Conservation (phyloP, 2,113 vertebrate species). For the Tragelaphus scriptus region DNA sequence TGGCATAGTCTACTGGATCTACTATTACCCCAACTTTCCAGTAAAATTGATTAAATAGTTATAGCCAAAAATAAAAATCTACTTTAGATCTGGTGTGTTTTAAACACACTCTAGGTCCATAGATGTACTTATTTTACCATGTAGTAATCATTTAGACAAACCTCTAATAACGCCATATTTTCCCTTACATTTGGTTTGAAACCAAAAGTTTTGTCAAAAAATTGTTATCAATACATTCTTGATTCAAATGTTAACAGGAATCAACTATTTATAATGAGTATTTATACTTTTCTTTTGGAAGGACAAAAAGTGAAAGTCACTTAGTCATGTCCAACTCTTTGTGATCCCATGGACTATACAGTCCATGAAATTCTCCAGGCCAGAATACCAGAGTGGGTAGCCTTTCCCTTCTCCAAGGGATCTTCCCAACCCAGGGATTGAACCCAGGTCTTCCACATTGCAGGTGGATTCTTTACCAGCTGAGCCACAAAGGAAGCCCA, state of each 20-base stretch:
- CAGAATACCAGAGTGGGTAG: background rate
- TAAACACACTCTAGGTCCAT: background rate
- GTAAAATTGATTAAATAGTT: background rate
- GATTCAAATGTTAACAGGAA: background rate
- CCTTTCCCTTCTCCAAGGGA: background rate
- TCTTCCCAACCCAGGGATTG: background rate
- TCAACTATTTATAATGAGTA: background rate
- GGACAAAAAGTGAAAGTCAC: background rate
- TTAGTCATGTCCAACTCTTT: background rate
- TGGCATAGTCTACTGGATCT: background rate
- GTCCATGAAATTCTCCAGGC: background rate
- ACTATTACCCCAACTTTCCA: background rate
- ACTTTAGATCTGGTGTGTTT: background rate
- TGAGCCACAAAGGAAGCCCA: background rate
- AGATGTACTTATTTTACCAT: background rate
- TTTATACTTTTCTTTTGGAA: background rate
- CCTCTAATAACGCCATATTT: background rate
- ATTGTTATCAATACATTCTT: background rate
- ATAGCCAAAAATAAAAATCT: background rate
- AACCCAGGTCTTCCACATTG: background rate
- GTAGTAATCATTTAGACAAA: background rate
- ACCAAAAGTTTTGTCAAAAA: background rate
- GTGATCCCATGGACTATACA: background rate
- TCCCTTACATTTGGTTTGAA: background rate
- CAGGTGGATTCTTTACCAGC: background rate